phyloP scores from a whole-genome alignment of 1,140 invertebrate species.

The Listronotus oregonensis region DNA sequence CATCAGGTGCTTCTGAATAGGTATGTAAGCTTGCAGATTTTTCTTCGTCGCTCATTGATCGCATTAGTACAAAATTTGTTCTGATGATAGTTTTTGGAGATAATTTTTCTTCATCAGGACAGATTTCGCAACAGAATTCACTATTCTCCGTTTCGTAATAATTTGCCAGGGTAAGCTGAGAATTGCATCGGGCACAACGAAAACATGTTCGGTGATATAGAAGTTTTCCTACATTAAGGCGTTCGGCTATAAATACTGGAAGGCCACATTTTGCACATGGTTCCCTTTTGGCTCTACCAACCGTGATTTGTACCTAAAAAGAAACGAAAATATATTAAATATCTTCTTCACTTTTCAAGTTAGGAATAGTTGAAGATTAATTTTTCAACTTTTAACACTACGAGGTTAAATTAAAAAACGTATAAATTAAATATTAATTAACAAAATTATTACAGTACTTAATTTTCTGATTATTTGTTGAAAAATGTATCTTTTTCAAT shows the following conservation, averaged over 20 bases:
- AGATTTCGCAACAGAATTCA: constrained; percentile 82
- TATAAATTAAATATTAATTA: no score
- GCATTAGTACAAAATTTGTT: constrained; percentile 37
- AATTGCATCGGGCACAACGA: constrained; percentile 78
- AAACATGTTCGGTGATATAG: constrained; percentile 92
- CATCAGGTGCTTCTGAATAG: constrained; percentile 42
- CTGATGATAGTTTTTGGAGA: constrained; percentile 39
- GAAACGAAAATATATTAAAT: constrained; percentile 2
- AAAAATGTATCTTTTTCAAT: no score
- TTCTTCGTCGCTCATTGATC: constrained; percentile 63
- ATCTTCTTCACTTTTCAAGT: no score
- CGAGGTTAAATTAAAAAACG: no score
- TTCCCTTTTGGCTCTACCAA: constrained; percentile 63
- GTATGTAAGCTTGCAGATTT: constrained; percentile 55
- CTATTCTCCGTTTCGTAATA: constrained; percentile 77
- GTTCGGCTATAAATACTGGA: constrained; percentile 89
- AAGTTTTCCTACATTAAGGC: constrained; percentile 77
- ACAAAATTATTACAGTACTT: no score
- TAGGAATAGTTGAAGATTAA: not conserved
- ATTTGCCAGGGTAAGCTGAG: constrained; percentile 76
- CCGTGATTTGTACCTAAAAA: constrained; percentile 42
- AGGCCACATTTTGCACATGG: constrained; percentile 80
- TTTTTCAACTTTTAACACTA: not conserved
- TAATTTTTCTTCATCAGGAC: constrained; percentile 75
- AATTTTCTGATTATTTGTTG: no score